Base-by-base conservation (phyloP, 2,888 invertebrate genomes). In the Orthosia gracilis region DNA sequence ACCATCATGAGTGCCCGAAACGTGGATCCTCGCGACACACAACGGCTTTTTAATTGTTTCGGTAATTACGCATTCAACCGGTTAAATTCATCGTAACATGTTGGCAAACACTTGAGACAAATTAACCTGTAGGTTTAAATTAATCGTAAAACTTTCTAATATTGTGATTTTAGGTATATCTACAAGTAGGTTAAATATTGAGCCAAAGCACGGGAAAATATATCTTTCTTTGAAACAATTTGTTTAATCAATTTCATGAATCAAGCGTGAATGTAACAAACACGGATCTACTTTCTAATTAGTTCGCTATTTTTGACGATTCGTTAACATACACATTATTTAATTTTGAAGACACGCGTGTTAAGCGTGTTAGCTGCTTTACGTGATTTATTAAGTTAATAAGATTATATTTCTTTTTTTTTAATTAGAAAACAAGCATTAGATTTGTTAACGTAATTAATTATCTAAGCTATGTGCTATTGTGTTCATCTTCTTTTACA, bases 151-250 rank as follows among this genome's bases (percentile, higher is more conserved):
- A 50, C 13, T 64, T 21, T 1, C 7, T 31, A 1, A 17, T 59
- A 31, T 31, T 47, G n/a, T n/a, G 3, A 49, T 21, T 21, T 52
- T 31, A 59, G 31, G 7, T 40, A 40, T 58, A 18, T 26, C 58
- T 63, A 63, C 5, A 13, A 5, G 1, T 55, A 15, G 1, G 40
- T 40, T 40, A 59, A 40, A 40, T 54, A 13, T n/a, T n/a, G 0
- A 40, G 12, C 40, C 13, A 40, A n/a, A 5, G n/a, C 40, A 21
- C 21, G 3, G 13, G 21, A 50, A 67, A 64, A 40, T 21, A 31
- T 50, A 0, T 52, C 17, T 71, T 52, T 58, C 49, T 67, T 65
- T 31, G 18, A 69, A 64, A 78, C 50, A 18, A 54, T 82, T 82
- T 67, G 47, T 58, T 54, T 54, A 26, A 68, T 31, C 55, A 55